A percentile compares a stretch with the other conserved stretches of the same genome.
phyloP scores from a whole-genome alignment of 92 coral and sea anemone species.

The Actinernus sp. region DNA sequence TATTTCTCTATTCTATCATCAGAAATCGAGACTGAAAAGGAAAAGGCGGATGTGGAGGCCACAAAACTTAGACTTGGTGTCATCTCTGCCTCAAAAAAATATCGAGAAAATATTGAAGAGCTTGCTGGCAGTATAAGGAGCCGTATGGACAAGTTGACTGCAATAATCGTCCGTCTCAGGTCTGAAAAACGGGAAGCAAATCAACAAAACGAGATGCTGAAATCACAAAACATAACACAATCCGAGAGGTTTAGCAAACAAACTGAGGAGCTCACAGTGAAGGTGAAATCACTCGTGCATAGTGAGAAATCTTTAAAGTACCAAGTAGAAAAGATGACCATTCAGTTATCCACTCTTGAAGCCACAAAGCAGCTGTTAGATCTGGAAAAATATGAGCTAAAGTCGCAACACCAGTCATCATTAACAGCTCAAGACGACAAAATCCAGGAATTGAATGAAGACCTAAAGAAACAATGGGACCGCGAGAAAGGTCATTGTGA shows the following conservation, averaged over 20 bases:
- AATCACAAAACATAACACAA: no score
- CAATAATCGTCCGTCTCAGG: no score
- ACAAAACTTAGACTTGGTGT: no score
- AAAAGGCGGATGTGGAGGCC: no score
- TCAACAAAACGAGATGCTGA: no score
- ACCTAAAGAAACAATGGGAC: not conserved
- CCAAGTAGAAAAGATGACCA: not conserved
- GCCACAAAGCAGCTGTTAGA: not conserved
- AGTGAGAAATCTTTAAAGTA: not conserved
- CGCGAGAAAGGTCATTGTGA: not conserved
- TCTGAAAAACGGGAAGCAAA: no score
- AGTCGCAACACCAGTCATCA: not conserved
- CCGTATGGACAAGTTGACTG: no score
- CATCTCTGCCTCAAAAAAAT: no score
- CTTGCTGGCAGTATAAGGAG: no score
- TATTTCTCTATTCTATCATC: no score
- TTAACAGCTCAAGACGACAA: not conserved
- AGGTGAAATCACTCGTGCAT: not conserved
- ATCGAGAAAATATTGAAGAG: no score
- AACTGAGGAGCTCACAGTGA: not conserved
- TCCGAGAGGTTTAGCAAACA: not conserved
- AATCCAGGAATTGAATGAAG: not conserved
- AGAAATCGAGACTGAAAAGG: no score
- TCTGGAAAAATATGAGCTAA: not conserved
- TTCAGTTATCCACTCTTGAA: not conserved